phyloP scores from a whole-genome alignment of 2,888 invertebrate genomes.

The Thymelicus lineola region DNA sequence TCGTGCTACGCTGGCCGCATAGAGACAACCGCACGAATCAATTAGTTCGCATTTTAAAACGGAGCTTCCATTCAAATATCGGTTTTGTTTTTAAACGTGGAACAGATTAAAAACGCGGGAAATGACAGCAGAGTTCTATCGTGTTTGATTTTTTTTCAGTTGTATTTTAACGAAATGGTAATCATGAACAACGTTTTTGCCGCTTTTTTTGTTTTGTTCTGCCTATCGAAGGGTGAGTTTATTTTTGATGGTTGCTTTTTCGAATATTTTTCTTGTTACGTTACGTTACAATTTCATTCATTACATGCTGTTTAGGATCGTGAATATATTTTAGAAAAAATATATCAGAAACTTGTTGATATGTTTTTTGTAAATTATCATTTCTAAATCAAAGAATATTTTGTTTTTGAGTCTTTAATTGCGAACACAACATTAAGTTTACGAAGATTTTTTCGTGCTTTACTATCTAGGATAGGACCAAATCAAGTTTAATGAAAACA shows the following conservation, averaged over 20 bases:
- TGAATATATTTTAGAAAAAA: too few relatives aligned
- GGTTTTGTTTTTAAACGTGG: conserved; percentile 37
- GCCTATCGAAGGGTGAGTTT: conserved; percentile 34
- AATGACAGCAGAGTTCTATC: conserved; percentile 33
- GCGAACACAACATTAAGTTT: too few relatives aligned
- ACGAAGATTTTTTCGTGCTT: too few relatives aligned
- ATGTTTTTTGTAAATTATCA: too few relatives aligned
- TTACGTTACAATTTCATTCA: background rate
- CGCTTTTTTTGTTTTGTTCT: conserved; percentile 33
- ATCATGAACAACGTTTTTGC: conserved; percentile 33
- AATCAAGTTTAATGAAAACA: too few relatives aligned
- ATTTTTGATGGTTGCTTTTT: conserved; percentile 9
- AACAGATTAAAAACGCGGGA: conserved; percentile 37
- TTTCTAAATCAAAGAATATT: too few relatives aligned
- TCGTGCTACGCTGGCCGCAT: conserved; percentile 50
- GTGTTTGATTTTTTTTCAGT: conserved; percentile 35
- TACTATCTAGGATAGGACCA: too few relatives aligned
- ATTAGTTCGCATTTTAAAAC: conserved; percentile 47
- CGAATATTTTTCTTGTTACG: background rate
- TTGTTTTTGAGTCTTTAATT: too few relatives aligned
- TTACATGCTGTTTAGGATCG: too few relatives aligned
- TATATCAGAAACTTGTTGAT: too few relatives aligned
- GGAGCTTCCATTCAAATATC: conserved; percentile 45
- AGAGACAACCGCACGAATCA: conserved; percentile 50
- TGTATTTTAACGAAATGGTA: conserved; percentile 30